Conservation (phyloP, 2,888 invertebrate genomes). For the Dugesia japonica region DNA sequence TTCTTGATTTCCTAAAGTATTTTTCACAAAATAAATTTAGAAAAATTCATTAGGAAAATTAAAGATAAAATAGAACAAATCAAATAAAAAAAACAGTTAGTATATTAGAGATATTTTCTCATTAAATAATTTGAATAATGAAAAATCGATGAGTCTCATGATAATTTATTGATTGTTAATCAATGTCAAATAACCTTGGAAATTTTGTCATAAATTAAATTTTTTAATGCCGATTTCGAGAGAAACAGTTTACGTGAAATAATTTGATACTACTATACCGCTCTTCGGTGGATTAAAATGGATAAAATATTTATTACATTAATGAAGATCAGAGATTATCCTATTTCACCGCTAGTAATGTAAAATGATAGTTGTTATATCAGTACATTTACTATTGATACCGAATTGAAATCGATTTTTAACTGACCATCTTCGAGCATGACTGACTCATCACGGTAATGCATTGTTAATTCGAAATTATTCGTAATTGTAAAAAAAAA, state of each 20-base stretch:
- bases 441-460: background rate
- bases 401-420: background rate
- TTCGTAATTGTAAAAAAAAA: too few species aligned
- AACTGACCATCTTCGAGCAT: background rate
- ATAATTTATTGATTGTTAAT: background rate
- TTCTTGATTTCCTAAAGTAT: too few species aligned
- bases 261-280: background rate
- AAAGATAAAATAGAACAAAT: too few species aligned
- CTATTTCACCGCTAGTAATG: background rate
- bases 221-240: background rate
- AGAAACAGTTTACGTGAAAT: background rate
- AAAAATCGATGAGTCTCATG: too few species aligned
- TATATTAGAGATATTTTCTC: too few species aligned
- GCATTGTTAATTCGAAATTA: too few species aligned
- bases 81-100: too few species aligned
- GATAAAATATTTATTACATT: background rate
- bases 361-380: background rate
- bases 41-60: too few species aligned
- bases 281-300: background rate
- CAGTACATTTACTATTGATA: background rate
- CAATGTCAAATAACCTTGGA: background rate
- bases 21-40: too few species aligned
- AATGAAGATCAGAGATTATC: background rate
- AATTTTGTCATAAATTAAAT: background rate
- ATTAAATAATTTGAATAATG: too few species aligned